These are phyloP conservation scores for Melanotaenia boesemani DNA, from an alignment of 2,797 vertebrate species.

Conservation along the genomic window DNA sequence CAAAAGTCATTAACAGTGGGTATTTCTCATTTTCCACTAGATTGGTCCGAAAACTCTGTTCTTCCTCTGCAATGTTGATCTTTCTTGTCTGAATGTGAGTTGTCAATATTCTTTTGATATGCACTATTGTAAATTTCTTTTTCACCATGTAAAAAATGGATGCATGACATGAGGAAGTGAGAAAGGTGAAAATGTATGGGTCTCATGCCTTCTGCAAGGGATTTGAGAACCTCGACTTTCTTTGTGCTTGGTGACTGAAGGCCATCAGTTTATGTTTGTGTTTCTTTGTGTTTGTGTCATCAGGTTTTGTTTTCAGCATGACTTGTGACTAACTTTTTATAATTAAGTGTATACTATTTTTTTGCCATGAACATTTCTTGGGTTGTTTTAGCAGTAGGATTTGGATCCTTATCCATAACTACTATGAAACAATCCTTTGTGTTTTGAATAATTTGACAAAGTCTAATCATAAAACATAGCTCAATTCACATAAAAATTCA, in stretches of 20 bases:
- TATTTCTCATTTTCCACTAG: no score
- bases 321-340: no score
- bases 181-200: no score
- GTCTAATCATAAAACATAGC: not conserved
- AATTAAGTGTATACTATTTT: no score
- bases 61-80: no score
- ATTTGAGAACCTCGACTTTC: not conserved
- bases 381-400: not conserved
- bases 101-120: no score
- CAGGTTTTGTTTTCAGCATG: no score
- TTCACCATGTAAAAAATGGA: not conserved
- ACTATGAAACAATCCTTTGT: not conserved
- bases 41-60: no score
- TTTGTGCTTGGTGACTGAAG: not conserved
- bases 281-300: not conserved
- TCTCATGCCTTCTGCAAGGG: no score
- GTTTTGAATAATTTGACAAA: not conserved
- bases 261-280: not conserved
- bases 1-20: no score
- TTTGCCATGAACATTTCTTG: no score
- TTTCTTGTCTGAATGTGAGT: no score
- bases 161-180: not conserved
- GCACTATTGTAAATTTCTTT: not conserved
- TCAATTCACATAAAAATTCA: not conserved
- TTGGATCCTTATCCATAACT: not conserved